A percentile compares a stretch with the other conserved stretches of the same genome.
Conservation (phyloP, 35 echinoderm and acorn worm genomes). For the Lytechinus variegatus region DNA sequence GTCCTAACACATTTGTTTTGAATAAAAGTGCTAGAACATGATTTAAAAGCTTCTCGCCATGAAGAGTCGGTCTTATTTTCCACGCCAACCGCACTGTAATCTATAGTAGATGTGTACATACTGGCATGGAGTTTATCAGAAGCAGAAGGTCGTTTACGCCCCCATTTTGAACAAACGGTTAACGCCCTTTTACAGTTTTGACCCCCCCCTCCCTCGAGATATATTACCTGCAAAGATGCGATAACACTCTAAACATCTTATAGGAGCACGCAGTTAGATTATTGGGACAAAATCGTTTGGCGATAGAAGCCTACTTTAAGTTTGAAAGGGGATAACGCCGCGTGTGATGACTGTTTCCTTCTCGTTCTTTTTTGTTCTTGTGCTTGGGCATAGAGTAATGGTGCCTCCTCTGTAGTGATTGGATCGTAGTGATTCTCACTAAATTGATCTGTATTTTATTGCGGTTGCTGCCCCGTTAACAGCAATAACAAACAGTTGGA, state of each 20-base stretch:
- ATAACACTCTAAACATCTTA: neutral
- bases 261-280: neutral
- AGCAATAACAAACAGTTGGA: neutral
- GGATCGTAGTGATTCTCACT: neutral
- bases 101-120: neutral
- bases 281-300: neutral
- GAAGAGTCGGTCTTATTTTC: too few species aligned
- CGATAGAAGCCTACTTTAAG: neutral
- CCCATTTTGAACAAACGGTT: too few species aligned
- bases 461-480: neutral
- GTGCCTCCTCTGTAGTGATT: neutral
- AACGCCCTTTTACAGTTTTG: too few species aligned
- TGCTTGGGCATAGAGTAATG: neutral
- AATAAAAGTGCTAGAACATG: too few species aligned
- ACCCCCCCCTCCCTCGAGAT: too few species aligned
- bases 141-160: too few species aligned
- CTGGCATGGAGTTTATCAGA: neutral
- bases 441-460: neutral
- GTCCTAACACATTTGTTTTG: too few species aligned
- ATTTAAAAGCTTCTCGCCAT: too few species aligned
- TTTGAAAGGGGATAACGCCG: neutral
- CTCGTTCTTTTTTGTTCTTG: neutral
- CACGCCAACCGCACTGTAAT: neutral
- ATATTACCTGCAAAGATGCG: neutral
- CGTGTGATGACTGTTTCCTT: neutral